These are phyloP conservation scores for Nothoprocta perdicaria DNA, from an alignment of 2,113 vertebrate species.

Conservation along the genomic window DNA sequence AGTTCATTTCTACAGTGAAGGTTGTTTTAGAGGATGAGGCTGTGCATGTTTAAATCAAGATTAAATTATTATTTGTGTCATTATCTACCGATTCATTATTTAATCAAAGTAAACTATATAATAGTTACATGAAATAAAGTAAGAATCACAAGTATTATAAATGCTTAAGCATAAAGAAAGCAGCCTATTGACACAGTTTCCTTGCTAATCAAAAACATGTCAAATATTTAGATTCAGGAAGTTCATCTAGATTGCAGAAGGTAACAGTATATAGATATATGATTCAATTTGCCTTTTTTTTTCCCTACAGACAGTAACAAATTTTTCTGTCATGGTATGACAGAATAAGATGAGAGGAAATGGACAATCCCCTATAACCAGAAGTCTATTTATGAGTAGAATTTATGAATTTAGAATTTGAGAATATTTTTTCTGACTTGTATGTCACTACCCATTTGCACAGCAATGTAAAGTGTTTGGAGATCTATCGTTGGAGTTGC, in stretches of 20 bases:
- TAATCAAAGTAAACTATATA: constrained; percentile 39
- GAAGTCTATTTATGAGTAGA: not conserved
- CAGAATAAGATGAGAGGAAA: constrained; percentile 11
- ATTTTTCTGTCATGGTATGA: not conserved
- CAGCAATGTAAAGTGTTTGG: constrained; percentile 71
- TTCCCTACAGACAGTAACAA: not conserved
- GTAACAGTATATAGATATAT: not conserved
- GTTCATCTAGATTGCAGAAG: constrained; percentile 44
- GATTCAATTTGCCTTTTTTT: constrained; percentile 32
- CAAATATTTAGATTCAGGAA: constrained; percentile 60
- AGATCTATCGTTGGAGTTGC: constrained; percentile 67
- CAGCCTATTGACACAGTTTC: constrained; percentile 37
- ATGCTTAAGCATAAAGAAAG: constrained; percentile 47
- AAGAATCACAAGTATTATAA: constrained; percentile 39
- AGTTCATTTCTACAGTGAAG: constrained; percentile 38
- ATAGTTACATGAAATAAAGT: constrained; percentile 35
- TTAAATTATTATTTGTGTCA: constrained; percentile 26
- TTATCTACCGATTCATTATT: constrained; percentile 4
- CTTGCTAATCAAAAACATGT: constrained; percentile 48
- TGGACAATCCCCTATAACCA: not conserved
- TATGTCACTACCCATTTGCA: constrained; percentile 50
- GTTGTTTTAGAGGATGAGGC: constrained; percentile 53
- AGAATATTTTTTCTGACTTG: constrained; percentile 50
- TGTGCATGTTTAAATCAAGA: constrained; percentile 19
- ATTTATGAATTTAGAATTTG: constrained; percentile 10